Evolutionary conservation across 2,113 vertebrate species (phyloP).

Genomic region (Ctenodactylus gundi): DNA sequence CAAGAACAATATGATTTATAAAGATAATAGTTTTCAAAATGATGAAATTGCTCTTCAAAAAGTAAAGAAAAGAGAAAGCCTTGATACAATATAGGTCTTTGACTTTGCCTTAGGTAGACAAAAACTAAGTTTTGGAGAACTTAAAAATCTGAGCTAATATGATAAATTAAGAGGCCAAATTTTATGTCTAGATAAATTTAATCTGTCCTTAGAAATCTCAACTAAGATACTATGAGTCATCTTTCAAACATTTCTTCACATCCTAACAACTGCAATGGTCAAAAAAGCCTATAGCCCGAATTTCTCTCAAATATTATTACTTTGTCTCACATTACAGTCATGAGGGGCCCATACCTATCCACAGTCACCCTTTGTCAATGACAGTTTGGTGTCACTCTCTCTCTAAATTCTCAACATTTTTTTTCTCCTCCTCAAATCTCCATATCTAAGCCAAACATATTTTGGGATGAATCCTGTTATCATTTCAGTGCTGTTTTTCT

Average conservation of each 20-base stretch:
- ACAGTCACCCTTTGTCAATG: neutral
- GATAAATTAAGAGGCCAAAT: neutral
- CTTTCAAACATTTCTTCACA: neutral
- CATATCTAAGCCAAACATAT: neutral
- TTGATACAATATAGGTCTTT: neutral
- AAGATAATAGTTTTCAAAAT: neutral
- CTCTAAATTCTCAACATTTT: neutral
- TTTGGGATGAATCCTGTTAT: neutral
- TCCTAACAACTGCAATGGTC: neutral
- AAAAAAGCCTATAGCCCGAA: neutral
- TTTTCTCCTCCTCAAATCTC: neutral
- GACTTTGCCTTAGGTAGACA: neutral
- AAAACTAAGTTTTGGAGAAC: conserved; percentile 12
- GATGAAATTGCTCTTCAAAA: neutral
- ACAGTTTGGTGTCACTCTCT: neutral
- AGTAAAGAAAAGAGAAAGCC: neutral
- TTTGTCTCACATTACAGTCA: neutral
- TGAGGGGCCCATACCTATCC: accelerated
- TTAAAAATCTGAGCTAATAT: neutral
- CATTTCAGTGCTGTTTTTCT: neutral
- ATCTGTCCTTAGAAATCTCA: neutral
- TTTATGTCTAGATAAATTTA: neutral
- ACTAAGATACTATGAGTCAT: neutral
- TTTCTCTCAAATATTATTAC: neutral
- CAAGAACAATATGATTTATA: neutral